These are phyloP conservation scores for Parotocinclus haroldoi DNA, from an alignment of 2,797 vertebrate genomes.

Conservation along the genomic window DNA sequence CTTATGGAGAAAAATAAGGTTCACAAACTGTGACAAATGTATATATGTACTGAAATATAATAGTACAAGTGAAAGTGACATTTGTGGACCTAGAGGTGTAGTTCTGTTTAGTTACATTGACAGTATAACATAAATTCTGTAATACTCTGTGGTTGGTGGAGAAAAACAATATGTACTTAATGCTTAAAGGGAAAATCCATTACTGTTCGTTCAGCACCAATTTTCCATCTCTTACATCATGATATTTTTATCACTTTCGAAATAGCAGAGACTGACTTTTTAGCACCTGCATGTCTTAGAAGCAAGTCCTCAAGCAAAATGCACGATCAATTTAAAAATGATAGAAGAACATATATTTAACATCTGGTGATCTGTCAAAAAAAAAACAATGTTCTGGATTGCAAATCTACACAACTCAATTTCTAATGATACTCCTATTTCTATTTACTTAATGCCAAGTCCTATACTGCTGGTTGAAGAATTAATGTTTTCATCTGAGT, in stretches of 20 bases:
- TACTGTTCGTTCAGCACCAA: neutral
- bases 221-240: neutral
- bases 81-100: neutral
- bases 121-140: constrained; percentile 1
- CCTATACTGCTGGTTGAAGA: no score
- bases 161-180: constrained; percentile 1
- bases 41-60: no score
- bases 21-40: no score
- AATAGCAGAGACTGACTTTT: no score
- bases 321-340: no score
- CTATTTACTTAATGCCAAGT: no score
- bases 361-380: no score
- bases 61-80: neutral
- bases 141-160: neutral
- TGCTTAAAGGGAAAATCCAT: constrained; percentile 6
- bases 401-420: no score
- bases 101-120: neutral
- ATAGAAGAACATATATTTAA: neutral
- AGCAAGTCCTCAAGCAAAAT: constrained; percentile 3
- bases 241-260: neutral
- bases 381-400: no score
- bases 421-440: no score
- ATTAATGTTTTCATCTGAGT: no score
- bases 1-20: no score
- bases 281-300: neutral